These are phyloP conservation scores for Chelidonichthys spinosus DNA, from an alignment of 2,797 vertebrate species.

Conservation along the genomic window DNA sequence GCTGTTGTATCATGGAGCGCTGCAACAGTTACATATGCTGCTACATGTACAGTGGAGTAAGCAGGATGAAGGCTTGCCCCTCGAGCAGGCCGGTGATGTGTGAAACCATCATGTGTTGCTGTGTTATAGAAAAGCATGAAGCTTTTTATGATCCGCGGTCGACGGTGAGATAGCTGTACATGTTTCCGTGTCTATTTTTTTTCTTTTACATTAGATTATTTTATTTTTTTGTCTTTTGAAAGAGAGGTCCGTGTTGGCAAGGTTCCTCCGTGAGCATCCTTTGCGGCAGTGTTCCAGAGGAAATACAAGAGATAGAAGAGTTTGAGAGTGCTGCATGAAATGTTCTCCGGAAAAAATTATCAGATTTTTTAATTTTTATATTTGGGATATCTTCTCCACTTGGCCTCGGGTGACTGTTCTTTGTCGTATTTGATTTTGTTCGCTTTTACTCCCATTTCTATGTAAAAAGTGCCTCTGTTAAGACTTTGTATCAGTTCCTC, in stretches of 20 bases:
- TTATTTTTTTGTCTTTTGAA: conserved; percentile 42
- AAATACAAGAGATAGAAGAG: conserved; percentile 62
- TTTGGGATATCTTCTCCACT: conserved; percentile 63
- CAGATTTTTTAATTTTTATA: conserved; percentile 47
- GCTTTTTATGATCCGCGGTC: conserved; percentile 59
- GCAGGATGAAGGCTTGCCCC: conserved; percentile 66
- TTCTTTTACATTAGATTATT: neutral
- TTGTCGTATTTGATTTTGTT: conserved; percentile 49
- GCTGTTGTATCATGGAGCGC: conserved; percentile 51
- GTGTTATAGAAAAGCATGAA: conserved; percentile 79
- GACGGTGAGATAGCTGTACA: conserved; percentile 65
- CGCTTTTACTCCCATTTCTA: conserved; percentile 32
- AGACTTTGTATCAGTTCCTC: conserved; percentile 57
- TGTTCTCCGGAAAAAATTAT: conserved; percentile 61
- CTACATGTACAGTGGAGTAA: conserved; percentile 82
- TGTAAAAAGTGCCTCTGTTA: conserved; percentile 68
- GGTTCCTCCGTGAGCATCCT: conserved; percentile 68
- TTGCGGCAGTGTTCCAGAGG: conserved; percentile 82
- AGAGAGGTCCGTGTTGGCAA: conserved; percentile 69
- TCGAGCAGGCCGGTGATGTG: conserved; percentile 63
- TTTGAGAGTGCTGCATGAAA: conserved; percentile 66
- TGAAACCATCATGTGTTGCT: conserved; percentile 60
- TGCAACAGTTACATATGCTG: conserved; percentile 74
- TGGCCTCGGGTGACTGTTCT: conserved; percentile 49
- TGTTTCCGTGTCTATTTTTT: conserved; percentile 43